Evolutionary conservation across 1,140 invertebrate species (phyloP).

Genomic region (Penaeus indicus): DNA sequence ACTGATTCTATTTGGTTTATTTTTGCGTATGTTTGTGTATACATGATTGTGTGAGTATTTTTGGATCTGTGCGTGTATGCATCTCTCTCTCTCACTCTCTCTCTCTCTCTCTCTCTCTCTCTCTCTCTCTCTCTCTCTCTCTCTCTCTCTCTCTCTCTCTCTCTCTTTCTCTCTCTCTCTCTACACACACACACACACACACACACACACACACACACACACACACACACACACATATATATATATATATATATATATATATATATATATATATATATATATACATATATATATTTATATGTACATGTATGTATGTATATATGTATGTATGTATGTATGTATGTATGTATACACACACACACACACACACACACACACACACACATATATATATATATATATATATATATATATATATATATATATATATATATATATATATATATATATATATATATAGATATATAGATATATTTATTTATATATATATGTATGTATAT

Average conservation of each 20-base stretch:
- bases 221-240: background rate
- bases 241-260: conserved; percentile 18
- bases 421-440: conserved; percentile 21
- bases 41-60: too few relatives aligned
- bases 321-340: conserved; percentile 25
- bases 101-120: background rate
- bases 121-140: background rate
- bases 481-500: background rate
- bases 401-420: conserved; percentile 30
- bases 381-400: background rate
- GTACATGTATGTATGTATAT: conserved; percentile 16
- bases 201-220: background rate
- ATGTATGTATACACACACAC: conserved; percentile 8
- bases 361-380: too few relatives aligned
- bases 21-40: too few relatives aligned
- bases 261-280: conserved; percentile 3
- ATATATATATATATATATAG: conserved; percentile 23
- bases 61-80: background rate
- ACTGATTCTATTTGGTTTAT: too few relatives aligned
- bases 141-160: background rate
- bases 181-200: too few relatives aligned
- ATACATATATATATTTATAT: conserved; percentile 13
- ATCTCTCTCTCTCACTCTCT: background rate
- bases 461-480: conserved; percentile 7
- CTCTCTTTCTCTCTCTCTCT: background rate